Base-by-base conservation (phyloP, 35 echinoderm and acorn worm genomes). In the Chiridota heheva region DNA sequence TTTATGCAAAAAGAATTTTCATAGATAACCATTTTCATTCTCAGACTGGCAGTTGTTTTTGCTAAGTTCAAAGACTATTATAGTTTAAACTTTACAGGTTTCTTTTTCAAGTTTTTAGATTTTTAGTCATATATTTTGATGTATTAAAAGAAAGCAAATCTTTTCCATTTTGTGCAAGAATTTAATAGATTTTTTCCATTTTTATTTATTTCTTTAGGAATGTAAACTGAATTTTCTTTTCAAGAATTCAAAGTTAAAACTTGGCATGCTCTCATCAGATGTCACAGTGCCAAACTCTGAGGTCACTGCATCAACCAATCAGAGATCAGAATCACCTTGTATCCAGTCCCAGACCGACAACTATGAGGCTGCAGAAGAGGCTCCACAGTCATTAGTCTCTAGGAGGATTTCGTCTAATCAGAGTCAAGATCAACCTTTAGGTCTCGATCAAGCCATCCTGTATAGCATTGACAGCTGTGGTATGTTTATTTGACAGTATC, bases 401-500 rank as follows among this genome's bases (percentile, higher is more conserved):
- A 62, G 87, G 18, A 49, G 93, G 39, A 96, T 96, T 25, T 90
- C 93, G 5, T 86, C 88, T 10, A 72, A 87, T 35, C 87, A 96
- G 51, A 81, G 72, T 7, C 25, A 82, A n/a, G 88, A 96, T 43
- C 87, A 83, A 53, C 78, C 83, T 0, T 47, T 90, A 26, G 93
- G 93, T 7, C 29, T 96, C 29, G 93, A 96, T 46, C 87, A 96
- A 53, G 93, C 93, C 25, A 90, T 96, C 45, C 72, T 90, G 31
- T 83, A 96, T 59, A 96, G 93, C 59, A 96, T 96, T 39, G 87
- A 90, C 75, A 90, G 93, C 56, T 96, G 93, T 71, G 84, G 93
- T 96, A 87, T 83, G 93, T 86, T 12, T 28, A 17, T 17, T 17
- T 58, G 73, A 36, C 22, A 13, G 7, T 25, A 71, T 20, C 67